These are phyloP conservation scores for Cavia aperea DNA, from an alignment of 2,113 vertebrate species.

Conservation along the genomic window DNA sequence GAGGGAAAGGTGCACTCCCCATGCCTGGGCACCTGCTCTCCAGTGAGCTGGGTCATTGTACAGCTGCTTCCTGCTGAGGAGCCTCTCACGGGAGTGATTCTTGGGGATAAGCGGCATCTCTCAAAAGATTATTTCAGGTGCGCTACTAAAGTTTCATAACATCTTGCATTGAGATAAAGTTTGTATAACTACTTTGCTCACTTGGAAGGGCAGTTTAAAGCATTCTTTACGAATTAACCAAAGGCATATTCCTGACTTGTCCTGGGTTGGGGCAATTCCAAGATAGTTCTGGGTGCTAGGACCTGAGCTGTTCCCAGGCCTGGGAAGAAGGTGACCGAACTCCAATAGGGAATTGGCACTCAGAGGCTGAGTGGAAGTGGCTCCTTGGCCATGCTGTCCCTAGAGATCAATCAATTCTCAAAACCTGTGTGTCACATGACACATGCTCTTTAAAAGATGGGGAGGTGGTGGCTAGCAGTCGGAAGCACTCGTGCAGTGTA, in stretches of 20 bases:
- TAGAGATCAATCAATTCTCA: too few species aligned
- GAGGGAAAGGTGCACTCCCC: conserved; percentile 8
- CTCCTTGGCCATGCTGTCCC: neutral
- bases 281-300: neutral
- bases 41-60: neutral
- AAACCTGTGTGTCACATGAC: neutral
- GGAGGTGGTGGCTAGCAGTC: neutral
- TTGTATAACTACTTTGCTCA: neutral
- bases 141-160: neutral
- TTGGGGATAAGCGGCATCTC: neutral
- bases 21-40: neutral
- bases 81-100: neutral
- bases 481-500: neutral
- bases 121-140: neutral
- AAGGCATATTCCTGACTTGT: neutral
- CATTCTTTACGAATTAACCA: neutral
- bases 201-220: neutral
- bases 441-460: neutral
- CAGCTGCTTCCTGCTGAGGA: neutral
- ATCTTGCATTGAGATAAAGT: too few species aligned
- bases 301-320: neutral
- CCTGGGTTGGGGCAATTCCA: neutral
- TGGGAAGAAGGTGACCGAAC: neutral
- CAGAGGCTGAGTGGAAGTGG: neutral
- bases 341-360: neutral